phyloP scores from a whole-genome alignment of 1,140 invertebrate species.

The Sarcophaga peregrina region DNA sequence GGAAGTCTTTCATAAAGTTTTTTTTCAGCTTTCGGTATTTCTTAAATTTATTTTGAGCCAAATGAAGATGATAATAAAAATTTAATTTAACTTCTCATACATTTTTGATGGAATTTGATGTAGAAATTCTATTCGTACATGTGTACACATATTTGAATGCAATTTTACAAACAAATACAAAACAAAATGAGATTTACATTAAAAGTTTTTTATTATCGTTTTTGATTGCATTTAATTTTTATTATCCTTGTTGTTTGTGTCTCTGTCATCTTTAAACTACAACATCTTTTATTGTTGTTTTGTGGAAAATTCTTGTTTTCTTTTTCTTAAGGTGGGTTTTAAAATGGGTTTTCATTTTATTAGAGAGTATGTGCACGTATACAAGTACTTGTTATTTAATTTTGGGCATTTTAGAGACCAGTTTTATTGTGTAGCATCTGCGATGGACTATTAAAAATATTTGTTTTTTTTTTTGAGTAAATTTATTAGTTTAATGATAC shows the following conservation, averaged over 20 bases:
- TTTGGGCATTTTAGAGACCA: no score
- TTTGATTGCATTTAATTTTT: no score
- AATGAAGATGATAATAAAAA: neutral
- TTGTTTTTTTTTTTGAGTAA: no score
- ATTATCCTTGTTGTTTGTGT: neutral
- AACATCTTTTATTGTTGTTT: neutral
- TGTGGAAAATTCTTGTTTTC: neutral
- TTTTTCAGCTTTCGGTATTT: neutral
- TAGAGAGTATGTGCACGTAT: no score
- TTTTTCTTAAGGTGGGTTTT: neutral
- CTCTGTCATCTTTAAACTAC: neutral
- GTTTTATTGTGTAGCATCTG: no score
- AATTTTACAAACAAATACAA: no score
- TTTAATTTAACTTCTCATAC: no score
- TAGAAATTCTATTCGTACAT: neutral
- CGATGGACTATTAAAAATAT: no score
- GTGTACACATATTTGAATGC: neutral
- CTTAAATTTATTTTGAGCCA: neutral
- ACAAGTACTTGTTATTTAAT: no score
- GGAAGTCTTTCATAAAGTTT: neutral
- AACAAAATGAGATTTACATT: neutral
- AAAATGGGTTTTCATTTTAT: neutral
- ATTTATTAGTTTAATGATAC: no score
- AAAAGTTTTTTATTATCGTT: conserved; percentile 6
- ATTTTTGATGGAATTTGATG: neutral